Base-by-base conservation (phyloP, 2,888 invertebrate species). In the Ophion obscuratus region DNA sequence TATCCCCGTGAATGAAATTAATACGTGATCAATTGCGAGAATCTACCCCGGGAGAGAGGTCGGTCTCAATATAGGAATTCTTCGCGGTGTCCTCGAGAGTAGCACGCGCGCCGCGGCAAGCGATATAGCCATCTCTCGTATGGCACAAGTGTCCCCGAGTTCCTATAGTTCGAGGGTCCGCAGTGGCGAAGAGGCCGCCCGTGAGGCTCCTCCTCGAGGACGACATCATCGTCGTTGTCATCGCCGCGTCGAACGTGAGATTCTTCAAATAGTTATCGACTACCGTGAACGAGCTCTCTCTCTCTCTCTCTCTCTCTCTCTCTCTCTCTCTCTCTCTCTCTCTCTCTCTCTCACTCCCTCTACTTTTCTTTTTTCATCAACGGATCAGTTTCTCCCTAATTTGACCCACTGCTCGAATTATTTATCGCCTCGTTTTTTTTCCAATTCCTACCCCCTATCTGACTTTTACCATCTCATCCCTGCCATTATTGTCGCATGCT, bases 31-130 rank as follows among this genome's bases (percentile, higher is more conserved):
- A 89, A 90, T 90, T 89, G 87, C 81, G 87, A 88, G 90, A 91
- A 90, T 90, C 86, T 67, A 71, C 24, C 24, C 40, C 31, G 59
- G 61, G 62, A 64, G 31, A 64, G 68, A 57, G 40, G 17, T 44
- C 27, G 40, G 20, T 64, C 87, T 87, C 90, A 89, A 92, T 92
- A 92, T 92, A 88, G 91, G 87, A 92, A 93, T 92, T 92, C 92
- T 90, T 92, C 84, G 86, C 68, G 73, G 88, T 90, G 87, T 89
- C 53, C 90, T 89, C 88, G 83, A 67, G 87, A 89, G 44, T 75
- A 73, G 59, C 59, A 59, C 62, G 20, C 64, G 20, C 64, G 66
- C 17, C 24, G 6, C 17, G 36, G 47, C 64, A 77, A 4, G 53
- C 53, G 24, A 61, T 61, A 74, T 47, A 40, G 75, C 36, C 71